Conservation (phyloP, 2,113 vertebrate genomes). For the Gymnobelideus leadbeateri region DNA sequence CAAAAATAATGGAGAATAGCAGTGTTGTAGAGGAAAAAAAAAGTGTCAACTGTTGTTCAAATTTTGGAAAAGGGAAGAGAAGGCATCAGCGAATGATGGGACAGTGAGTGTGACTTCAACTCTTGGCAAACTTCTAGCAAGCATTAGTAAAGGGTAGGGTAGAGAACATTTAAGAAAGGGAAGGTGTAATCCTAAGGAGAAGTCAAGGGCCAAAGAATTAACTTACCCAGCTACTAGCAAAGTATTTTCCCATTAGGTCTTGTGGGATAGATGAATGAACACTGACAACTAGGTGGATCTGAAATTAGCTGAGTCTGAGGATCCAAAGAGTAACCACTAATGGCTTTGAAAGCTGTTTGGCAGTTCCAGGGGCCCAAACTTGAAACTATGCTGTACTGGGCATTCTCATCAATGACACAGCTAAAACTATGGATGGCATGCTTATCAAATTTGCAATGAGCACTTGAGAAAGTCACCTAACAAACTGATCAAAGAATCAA, state of each 20-base stretch:
- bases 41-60: neutral
- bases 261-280: neutral
- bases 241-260: neutral
- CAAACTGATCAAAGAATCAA: neutral
- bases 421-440: neutral
- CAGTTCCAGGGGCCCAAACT: neutral
- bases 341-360: neutral
- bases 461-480: neutral
- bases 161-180: neutral
- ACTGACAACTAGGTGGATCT: neutral
- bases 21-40: neutral
- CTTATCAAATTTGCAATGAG: neutral
- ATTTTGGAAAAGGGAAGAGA: neutral
- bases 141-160: neutral
- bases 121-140: neutral
- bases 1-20: neutral
- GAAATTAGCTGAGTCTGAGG: neutral
- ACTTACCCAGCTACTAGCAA: neutral
- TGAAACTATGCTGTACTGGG: neutral
- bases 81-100: neutral
- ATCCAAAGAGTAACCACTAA: neutral
- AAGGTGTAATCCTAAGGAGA: neutral
- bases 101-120: neutral
- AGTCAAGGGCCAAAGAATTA: no score
- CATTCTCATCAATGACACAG: neutral